A percentile compares a stretch with the other conserved stretches of the same genome.
Conservation (phyloP, 2,797 vertebrate species). For the Thaleichthys pacificus region DNA sequence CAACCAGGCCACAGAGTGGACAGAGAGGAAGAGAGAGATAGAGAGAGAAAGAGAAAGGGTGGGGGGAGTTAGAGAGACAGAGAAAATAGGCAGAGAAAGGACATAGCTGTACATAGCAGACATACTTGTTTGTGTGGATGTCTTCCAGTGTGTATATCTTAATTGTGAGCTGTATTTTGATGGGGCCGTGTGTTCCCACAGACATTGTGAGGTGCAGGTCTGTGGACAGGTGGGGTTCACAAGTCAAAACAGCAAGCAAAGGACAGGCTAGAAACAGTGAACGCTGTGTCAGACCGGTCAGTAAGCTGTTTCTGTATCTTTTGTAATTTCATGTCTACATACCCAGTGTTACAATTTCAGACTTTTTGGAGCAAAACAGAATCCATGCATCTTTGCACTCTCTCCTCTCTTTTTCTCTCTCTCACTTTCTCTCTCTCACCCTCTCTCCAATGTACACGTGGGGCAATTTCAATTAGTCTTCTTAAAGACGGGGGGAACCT, state of each 20-base stretch:
- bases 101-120: conserved; percentile 43
- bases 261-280: background rate
- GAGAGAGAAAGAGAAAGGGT: conserved; percentile 34
- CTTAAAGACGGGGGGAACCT: conserved; percentile 27
- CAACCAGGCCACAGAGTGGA: conserved; percentile 46
- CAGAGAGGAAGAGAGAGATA: conserved; percentile 25
- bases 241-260: background rate
- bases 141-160: background rate
- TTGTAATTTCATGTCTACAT: background rate
- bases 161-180: no score
- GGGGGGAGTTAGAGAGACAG: conserved; percentile 14
- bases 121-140: conserved; percentile 26
- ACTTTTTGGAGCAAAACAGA: background rate
- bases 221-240: background rate
- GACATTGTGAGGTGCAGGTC: conserved; percentile 35
- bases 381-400: background rate
- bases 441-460: conserved; percentile 4
- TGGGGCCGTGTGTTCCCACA: no score
- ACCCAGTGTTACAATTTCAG: background rate
- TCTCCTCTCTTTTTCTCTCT: background rate
- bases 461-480: conserved; percentile 34
- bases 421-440: background rate
- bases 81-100: conserved; percentile 18
- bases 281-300: no score
- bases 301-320: no score